These are phyloP conservation scores for Neomorphus geoffroyi DNA, from an alignment of 2,797 vertebrate genomes.

Conservation along the genomic window DNA sequence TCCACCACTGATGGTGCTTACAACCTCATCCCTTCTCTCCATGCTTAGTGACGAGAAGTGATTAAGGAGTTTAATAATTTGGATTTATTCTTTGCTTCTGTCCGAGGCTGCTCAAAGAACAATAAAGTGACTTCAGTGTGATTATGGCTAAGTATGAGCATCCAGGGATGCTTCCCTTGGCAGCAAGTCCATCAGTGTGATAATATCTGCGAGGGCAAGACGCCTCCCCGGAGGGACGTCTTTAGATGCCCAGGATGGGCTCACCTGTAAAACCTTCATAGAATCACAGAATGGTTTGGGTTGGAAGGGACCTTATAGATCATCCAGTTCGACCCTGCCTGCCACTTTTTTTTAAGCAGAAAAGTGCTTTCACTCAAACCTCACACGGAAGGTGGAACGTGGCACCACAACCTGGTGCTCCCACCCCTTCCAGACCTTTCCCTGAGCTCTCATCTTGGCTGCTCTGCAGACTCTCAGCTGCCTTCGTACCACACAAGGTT, in stretches of 20 bases:
- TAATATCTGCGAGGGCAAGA: not conserved
- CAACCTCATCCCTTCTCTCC: not conserved
- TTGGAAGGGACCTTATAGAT: too few species aligned
- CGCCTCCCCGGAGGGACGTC: fast-evolving
- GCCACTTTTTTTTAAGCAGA: too few species aligned
- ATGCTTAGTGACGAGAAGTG: not conserved
- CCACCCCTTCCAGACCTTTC: too few species aligned
- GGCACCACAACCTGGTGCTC: too few species aligned
- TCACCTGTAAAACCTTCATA: not conserved
- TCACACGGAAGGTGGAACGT: too few species aligned
- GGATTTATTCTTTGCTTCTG: not conserved
- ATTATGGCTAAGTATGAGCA: not conserved
- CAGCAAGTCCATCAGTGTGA: fast-evolving
- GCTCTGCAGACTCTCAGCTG: too few species aligned
- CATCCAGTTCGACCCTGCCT: too few species aligned
- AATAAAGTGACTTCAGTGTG: not conserved
- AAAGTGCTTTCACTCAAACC: too few species aligned
- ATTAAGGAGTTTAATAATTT: not conserved
- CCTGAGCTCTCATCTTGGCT: too few species aligned
- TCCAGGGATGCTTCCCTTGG: not conserved
- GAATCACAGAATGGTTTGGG: too few species aligned
- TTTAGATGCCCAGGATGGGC: not conserved
- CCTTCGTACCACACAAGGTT: too few species aligned
- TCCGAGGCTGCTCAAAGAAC: not conserved
- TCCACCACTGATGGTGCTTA: not conserved